Conservation (phyloP, 2,888 invertebrate species). For the Pristionchus fissidentatus region DNA sequence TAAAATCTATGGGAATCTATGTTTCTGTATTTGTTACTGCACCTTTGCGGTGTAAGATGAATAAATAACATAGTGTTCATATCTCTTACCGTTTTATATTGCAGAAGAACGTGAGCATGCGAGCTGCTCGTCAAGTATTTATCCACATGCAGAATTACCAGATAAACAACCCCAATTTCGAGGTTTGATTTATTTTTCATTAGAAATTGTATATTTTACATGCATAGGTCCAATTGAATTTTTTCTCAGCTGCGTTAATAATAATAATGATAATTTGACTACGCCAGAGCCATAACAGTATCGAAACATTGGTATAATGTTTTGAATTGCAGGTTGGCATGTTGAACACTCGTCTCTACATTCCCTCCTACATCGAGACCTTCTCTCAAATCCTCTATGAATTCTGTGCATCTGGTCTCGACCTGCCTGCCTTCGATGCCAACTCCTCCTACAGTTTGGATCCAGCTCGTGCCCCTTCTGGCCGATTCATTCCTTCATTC, state of each 20-base stretch:
- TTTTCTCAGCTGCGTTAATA: background rate
- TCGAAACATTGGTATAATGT: no score
- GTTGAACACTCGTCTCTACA: background rate
- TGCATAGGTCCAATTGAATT: no score
- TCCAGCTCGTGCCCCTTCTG: background rate
- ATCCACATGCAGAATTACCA: slow-evolving; percentile 23
- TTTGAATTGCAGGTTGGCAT: background rate
- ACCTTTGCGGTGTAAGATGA: no score
- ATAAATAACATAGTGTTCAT: no score
- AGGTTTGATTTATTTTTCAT: background rate
- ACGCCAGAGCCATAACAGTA: no score
- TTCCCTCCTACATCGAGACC: background rate
- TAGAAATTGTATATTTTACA: background rate
- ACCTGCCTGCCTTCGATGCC: background rate
- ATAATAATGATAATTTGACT: background rate
- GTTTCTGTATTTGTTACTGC: no score
- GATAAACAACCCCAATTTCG: slow-evolving; percentile 46
- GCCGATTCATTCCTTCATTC: background rate
- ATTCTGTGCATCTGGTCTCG: slow-evolving; percentile 35
- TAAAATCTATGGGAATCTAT: no score
- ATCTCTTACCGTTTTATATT: no score
- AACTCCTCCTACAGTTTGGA: slow-evolving; percentile 22
- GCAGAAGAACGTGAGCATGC: background rate
- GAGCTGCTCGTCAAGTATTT: background rate
- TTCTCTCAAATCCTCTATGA: slow-evolving; percentile 39